A percentile compares a stretch with the other conserved stretches of the same genome.
Conservation (phyloP, 30 jellyfish, hydroid and myxozoan species). For the Chironex yamaguchii region DNA sequence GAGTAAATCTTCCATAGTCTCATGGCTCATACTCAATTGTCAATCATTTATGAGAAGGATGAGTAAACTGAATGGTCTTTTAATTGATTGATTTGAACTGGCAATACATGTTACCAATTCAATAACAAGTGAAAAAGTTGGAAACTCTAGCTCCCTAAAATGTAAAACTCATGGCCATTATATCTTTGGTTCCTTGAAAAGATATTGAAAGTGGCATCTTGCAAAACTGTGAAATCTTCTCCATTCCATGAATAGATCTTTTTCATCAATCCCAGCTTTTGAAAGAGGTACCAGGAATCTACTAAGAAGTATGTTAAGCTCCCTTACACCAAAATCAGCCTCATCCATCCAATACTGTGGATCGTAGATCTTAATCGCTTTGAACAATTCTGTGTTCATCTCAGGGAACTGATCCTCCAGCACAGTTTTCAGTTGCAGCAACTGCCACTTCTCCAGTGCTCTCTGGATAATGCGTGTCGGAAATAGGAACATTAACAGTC, state of each 20-base stretch:
- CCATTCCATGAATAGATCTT: constrained; percentile 45
- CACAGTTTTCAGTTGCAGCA: constrained; percentile 11
- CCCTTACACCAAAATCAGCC: background rate
- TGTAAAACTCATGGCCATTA: constrained; percentile 42
- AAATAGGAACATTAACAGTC: constrained; percentile 36
- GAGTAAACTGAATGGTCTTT: constrained; percentile 63
- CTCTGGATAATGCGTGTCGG: constrained; percentile 23
- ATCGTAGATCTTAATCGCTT: constrained; percentile 1
- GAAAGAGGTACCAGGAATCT: constrained; percentile 17
- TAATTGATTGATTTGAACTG: constrained; percentile 70
- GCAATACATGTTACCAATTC: constrained; percentile 50
- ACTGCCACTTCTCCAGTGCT: too few relatives aligned
- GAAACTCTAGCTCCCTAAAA: constrained; percentile 24
- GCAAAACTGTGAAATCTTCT: constrained; percentile 21
- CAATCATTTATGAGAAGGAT: constrained; percentile 66
- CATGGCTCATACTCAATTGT: constrained; percentile 36
- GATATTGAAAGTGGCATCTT: constrained; percentile 4
- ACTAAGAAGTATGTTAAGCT: background rate
- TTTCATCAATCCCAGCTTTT: constrained; percentile 5
- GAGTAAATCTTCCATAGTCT: constrained; percentile 46
- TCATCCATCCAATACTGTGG: constrained; percentile 32
- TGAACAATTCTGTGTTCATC: constrained; percentile 5
- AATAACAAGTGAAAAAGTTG: constrained; percentile 32
- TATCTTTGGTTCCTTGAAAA: constrained; percentile 35
- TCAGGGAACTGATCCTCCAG: constrained; percentile 28